Percentiles rank a stretch among this genome's conserved stretches.
Conservation (phyloP, 2,797 vertebrate genomes). For the Choloepus didactylus region DNA sequence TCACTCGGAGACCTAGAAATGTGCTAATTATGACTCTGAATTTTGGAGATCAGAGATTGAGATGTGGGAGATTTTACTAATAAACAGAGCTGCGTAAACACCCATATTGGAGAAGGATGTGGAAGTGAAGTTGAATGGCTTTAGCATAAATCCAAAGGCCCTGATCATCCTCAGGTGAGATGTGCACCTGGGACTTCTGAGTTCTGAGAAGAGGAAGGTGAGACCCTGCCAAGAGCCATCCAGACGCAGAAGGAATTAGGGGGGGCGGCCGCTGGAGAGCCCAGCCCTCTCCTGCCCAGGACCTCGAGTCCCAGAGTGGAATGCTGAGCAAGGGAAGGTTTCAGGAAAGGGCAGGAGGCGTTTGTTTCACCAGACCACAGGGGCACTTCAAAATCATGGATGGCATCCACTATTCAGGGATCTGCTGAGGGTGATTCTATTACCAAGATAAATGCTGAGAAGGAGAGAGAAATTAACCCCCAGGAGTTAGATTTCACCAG, state of each 20-base stretch:
- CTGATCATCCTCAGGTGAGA: neutral
- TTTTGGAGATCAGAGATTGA: neutral
- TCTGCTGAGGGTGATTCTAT: neutral
- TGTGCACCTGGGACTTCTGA: neutral
- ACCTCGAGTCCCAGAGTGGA: accelerated
- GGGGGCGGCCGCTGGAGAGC: too few relatives aligned
- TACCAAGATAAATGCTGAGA: neutral
- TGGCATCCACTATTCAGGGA: neutral
- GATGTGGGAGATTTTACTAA: neutral
- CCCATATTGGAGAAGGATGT: neutral
- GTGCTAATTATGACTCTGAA: neutral
- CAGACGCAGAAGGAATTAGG: accelerated
- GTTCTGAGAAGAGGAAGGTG: too few relatives aligned
- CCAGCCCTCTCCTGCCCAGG: accelerated
- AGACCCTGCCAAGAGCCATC: accelerated
- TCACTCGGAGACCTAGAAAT: neutral
- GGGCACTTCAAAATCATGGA: neutral
- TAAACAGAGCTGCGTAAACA: neutral
- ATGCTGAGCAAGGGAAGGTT: accelerated
- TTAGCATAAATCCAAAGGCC: neutral
- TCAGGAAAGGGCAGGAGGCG: neutral
- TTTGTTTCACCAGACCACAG: accelerated
- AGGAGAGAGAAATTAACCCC: neutral
- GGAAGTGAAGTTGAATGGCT: neutral
- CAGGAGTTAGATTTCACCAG: neutral